Base-by-base conservation (phyloP, 2,113 vertebrate genomes). In the Oreochromis spilurus region DNA sequence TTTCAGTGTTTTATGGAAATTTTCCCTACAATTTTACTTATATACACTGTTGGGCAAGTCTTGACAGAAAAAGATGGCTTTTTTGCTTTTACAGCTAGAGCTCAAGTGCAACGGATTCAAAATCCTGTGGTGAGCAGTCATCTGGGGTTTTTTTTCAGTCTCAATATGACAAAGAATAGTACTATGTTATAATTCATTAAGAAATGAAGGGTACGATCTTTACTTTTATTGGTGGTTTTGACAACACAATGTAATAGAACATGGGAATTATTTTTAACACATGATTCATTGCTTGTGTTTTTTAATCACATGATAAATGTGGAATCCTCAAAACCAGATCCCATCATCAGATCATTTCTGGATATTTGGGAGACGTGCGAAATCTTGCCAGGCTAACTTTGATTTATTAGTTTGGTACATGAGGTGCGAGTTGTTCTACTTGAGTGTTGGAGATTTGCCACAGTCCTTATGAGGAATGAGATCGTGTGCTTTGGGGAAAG, bases 341-440 rank as follows among this genome's bases (percentile, higher is more conserved):
- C 21, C 14, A 29, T 45, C 38, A 72, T 48, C 43, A 50, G 24
- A 50, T 60, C 16, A 60, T 48, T 29, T 29, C 24, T 50, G 70
- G 24, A 75, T 75, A 29, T 50, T 75, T 75, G 43, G 0, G 13
- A 72, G 13, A 72, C 3, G 26, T 9, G 21, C 0, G 4, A 7
- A 5, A 29, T 16, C 7, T 43, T 21, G 36, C 38, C 67, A 75
- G 67, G 40, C 21, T 0, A 48, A 48, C 24, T 31, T 50, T 26
- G 14, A 48, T 9, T 19, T 75, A 26, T 72, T 72, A 45, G 40
- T 45, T 72, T 45, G 40, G 8, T 11, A 26, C 21, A 26, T 6
- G 3, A 5, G 38, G 21, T 45, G 38, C 4, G 9, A 75, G 70
- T 48, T 75, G 40, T 48, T 75, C 67, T 48, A 26, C 1, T 24